Conservation (phyloP, 2,113 vertebrate species). For the Mola mola region DNA sequence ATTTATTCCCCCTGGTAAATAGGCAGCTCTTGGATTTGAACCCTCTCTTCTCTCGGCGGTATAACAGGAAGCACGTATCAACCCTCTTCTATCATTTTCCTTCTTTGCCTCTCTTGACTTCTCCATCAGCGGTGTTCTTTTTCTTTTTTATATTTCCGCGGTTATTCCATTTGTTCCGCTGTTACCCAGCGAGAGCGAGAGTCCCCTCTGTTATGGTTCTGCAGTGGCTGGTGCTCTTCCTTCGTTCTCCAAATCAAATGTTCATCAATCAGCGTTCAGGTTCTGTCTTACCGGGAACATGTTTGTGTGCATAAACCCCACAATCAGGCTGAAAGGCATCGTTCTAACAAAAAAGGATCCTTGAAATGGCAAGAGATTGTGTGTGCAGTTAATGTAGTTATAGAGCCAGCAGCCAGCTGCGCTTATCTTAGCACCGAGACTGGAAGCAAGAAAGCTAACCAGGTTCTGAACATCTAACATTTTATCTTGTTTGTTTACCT, state of each 20-base stretch:
- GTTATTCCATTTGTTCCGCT: background rate
- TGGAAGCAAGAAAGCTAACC: background rate
- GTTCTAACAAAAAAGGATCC: background rate
- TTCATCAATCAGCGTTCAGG: no score
- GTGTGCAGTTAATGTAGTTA: background rate
- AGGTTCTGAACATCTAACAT: no score
- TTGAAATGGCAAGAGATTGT: no score
- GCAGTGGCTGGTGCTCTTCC: background rate
- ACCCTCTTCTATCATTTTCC: constrained; percentile 3
- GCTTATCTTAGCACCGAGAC: background rate
- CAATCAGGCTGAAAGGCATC: background rate
- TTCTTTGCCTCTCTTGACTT: background rate
- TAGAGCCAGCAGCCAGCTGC: background rate
- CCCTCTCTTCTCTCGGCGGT: no score
- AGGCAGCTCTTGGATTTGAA: no score
- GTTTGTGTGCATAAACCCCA: background rate
- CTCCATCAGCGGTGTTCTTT: background rate
- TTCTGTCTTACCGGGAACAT: background rate
- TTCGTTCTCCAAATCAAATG: background rate
- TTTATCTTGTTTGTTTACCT: no score
- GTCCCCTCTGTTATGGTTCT: background rate
- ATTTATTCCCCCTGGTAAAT: no score
- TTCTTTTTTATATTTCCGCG: background rate
- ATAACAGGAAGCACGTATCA: no score
- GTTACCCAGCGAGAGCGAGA: background rate